A percentile compares a stretch with the other conserved stretches of the same genome.
Conservation (phyloP, 1,140 invertebrate species). For the Phymorhynchus buccinoides region DNA sequence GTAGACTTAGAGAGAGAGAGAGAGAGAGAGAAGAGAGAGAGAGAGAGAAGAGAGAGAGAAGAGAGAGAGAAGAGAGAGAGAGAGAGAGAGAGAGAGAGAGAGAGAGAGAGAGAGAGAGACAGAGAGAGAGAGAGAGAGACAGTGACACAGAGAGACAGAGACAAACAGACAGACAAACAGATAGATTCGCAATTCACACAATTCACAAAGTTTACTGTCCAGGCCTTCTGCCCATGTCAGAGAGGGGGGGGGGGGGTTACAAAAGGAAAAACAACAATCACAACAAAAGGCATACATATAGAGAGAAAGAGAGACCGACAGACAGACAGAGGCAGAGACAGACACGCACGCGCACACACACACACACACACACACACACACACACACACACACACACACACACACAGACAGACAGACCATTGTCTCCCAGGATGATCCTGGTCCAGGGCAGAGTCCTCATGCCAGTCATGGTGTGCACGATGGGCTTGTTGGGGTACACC, state of each 20-base stretch:
- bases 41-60: too few species aligned
- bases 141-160: background rate
- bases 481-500: slow-evolving; percentile 67
- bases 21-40: too few species aligned
- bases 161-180: too few species aligned
- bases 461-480: slow-evolving; percentile 56
- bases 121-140: background rate
- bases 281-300: too few species aligned
- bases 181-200: too few species aligned
- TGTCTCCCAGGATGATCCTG: slow-evolving; percentile 62
- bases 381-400: background rate
- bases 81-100: background rate
- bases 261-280: too few species aligned
- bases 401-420: slow-evolving; percentile 45
- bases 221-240: too few species aligned
- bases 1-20: too few species aligned
- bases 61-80: background rate
- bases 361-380: slow-evolving; percentile 20
- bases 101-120: background rate
- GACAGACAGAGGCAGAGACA: background rate
- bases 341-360: background rate
- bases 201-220: too few species aligned
- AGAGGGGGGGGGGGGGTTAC: too few species aligned
- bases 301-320: background rate
- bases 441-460: slow-evolving; percentile 62